These are phyloP conservation scores for Gadus chalcogrammus DNA, from an alignment of 2,113 vertebrate genomes.

Conservation along the genomic window DNA sequence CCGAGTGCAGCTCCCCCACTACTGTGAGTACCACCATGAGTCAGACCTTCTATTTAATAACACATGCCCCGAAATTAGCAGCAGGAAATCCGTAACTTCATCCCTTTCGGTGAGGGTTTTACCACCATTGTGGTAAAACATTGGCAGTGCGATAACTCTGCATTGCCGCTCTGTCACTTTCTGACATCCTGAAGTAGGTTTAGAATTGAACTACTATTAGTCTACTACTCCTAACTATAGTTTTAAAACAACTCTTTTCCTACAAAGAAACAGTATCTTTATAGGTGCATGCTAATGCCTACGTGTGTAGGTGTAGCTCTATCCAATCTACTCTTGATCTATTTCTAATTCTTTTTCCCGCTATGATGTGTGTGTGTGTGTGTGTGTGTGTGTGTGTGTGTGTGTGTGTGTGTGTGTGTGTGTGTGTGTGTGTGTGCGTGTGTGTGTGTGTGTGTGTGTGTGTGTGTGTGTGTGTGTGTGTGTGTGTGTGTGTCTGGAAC, in stretches of 20 bases:
- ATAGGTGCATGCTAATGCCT: not conserved
- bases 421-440: conserved; percentile 10
- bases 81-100: no score
- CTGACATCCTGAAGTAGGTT: no score
- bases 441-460: conserved; percentile 11
- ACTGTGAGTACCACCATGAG: conserved; percentile 78
- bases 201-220: no score
- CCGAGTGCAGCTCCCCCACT: conserved; percentile 97
- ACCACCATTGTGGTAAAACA: not conserved
- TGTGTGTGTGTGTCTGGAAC: not conserved
- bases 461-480: conserved; percentile 2
- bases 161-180: no score
- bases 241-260: no score
- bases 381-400: conserved; percentile 8
- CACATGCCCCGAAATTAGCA: no score
- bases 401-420: conserved; percentile 2
- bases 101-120: no score
- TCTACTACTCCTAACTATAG: no score
- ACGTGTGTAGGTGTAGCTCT: not conserved
- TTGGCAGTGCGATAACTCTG: no score
- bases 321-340: not conserved
- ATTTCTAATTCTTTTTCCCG: conserved; percentile 7
- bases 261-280: not conserved
- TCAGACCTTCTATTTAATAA: no score
- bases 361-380: conserved; percentile 6